Evolutionary conservation across 1,140 invertebrate species (phyloP).

Genomic region (Drosophila dunni): DNA sequence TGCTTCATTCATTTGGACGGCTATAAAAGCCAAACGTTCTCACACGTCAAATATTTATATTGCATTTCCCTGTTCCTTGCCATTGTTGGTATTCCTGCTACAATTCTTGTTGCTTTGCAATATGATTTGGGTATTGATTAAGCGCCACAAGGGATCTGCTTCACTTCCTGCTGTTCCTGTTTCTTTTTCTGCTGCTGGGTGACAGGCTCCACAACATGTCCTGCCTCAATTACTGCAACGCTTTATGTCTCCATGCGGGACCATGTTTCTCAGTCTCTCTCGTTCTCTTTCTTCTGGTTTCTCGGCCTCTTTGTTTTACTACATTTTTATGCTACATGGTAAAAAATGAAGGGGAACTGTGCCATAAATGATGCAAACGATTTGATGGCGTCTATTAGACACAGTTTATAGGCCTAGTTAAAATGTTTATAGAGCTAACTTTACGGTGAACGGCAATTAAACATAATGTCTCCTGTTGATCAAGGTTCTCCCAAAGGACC

Average conservation of each 20-base stretch:
- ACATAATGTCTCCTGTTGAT: conserved; percentile 49
- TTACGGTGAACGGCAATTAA: conserved; percentile 74
- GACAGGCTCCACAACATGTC: conserved; percentile 18
- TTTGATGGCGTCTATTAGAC: conserved; percentile 74
- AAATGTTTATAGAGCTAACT: conserved; percentile 71
- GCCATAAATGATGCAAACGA: conserved; percentile 73
- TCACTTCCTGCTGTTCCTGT: background rate
- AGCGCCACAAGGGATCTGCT: conserved; percentile 50
- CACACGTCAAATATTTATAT: conserved; percentile 82
- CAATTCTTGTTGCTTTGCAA: conserved; percentile 25
- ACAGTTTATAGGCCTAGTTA: conserved; percentile 72
- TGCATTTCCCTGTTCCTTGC: conserved; percentile 52
- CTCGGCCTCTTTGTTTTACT: conserved; percentile 55
- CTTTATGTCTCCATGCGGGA: conserved; percentile 66
- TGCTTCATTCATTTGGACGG: conserved; percentile 36
- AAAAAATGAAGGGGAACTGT: conserved; percentile 27
- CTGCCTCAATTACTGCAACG: conserved; percentile 70
- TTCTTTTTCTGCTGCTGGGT: background rate
- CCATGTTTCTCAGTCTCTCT: background rate
- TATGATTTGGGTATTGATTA: conserved; percentile 78
- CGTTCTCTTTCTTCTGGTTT: background rate
- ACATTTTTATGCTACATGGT: conserved; percentile 66
- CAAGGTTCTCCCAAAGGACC: conserved; percentile 6
- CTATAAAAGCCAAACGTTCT: conserved; percentile 72
- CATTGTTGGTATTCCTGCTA: conserved; percentile 3